Evolutionary conservation across 1,140 invertebrate species (phyloP), one percentile per base, ranked within the genome.

Genomic region (Eulimnadia texana): DNA sequence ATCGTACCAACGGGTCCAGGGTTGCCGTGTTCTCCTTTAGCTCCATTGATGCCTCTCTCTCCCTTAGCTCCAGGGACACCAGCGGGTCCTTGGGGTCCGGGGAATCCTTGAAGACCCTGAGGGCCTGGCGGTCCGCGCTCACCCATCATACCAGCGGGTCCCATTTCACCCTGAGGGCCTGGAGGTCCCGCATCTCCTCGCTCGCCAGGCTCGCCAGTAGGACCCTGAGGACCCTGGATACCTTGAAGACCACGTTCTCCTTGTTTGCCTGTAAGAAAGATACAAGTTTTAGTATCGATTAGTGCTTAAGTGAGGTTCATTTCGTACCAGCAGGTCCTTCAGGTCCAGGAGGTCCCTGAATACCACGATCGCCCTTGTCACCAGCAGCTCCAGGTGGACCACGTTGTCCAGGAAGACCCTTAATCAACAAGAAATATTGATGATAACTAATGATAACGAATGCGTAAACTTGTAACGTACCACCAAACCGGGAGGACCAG

Each of bases 1-100:
- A 42, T 42, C 33, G 6, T 70, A 59, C 62, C 50, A 50, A 52
- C 54, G 16, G 51, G 28, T 6, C 54, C 50, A 29, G 42, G 49
- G 50, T 55, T 28, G 68, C 88, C 88, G 76, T 87, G 84, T 65
- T 80, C 77, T 64, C 84, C 85, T 71, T 86, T 86, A 10, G 76
- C 69, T 20, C 86, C 86, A n/a, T 72, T 67, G 62, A 81, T 76
- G 50, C 85, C 85, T 66, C 82, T 73, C 64, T 86, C 84, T 60
- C 87, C 87, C 71, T 88, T 88, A 0, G 79, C 67, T 33, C 86
- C 87, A 1, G 81, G 77, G 65, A 79, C 72, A 57, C 85, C 87
- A 47, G 80, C 73, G 25, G 82, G 70, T 28, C 87, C 85, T 62
- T 77, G 77, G 22, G 77, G 76, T 23, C 84, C 84, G 20, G 82